Base-by-base conservation (phyloP, 2,797 vertebrate species). In the Rhinophrynus dorsalis region DNA sequence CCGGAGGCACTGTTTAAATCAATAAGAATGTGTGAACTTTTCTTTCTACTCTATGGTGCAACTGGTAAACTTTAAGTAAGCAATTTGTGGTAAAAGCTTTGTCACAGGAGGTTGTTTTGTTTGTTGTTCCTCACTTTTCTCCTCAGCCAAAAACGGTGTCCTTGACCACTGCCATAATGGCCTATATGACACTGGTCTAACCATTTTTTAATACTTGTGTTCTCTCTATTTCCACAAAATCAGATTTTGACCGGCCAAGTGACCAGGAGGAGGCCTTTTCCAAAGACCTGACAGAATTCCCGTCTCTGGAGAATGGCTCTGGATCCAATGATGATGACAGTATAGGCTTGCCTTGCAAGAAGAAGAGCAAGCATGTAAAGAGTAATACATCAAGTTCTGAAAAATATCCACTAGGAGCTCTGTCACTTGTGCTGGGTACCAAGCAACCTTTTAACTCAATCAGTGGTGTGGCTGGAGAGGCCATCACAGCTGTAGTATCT, bases 181-280 rank as follows among this genome's bases (percentile, higher is more conserved):
- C n/a, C n/a, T n/a, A n/a, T 96, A 86, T 13, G 60, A 38, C 5
- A 40, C 23, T 18, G 8, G n/a, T 42, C 13, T 3, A 11, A 18
- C 3, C n/a, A 42, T 18, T 42, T n/a, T n/a, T 42, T 42, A 42
- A 21, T 15, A 33, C 13, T 32, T 64, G 13, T 6, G 5, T 37
- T 2, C 6, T 23, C 9, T 47, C 20, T 42, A 13, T 32, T 38
- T 57, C 7, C 15, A 5, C 24, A 23, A 29, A 2, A 2, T 1
- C 62, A 98, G 97, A 98, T 82, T 90, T 97, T 26, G 96, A 99
- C 80, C 90, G 89, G 47, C 90, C 84, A 18, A 91, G 88, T 59
- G 92, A 94, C 55, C 84, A 84, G 1, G 95, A 96, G 54, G 96
- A 97, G 76, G 91, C 80, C 4, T 99, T 98, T 2, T 65, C 86